Percentiles rank a stretch among this genome's conserved stretches.
Evolutionary conservation across 1,140 invertebrate species (phyloP).

Genomic region (Oncopodura yosiiana): DNA sequence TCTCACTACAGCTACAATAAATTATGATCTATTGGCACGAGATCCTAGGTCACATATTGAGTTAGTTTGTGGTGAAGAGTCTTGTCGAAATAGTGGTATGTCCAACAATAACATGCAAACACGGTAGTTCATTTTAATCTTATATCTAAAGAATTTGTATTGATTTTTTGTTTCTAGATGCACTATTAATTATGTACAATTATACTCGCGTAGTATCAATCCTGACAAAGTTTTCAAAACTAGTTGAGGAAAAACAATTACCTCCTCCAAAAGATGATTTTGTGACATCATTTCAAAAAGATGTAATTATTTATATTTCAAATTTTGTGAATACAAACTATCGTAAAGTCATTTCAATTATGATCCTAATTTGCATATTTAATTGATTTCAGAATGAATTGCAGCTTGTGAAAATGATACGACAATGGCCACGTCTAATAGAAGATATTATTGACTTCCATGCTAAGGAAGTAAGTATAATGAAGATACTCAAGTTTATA

Average conservation of each 20-base stretch:
- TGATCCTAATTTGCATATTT: not conserved
- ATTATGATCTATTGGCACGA: slow-evolving; percentile 13
- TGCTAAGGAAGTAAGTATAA: slow-evolving; percentile 1
- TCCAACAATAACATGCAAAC: too few species aligned
- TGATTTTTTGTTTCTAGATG: not conserved
- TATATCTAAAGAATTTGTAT: too few species aligned
- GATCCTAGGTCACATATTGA: not conserved
- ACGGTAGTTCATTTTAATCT: too few species aligned
- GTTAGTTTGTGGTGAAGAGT: not conserved
- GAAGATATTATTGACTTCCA: slow-evolving; percentile 8
- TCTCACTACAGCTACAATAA: slow-evolving; percentile 7
- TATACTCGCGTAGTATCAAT: slow-evolving; percentile 11
- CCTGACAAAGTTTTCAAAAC: not conserved
- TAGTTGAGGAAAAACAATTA: not conserved
- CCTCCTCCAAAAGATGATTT: too few species aligned
- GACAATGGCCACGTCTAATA: slow-evolving; percentile 11
- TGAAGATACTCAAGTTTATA: not conserved
- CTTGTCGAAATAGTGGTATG: too few species aligned
- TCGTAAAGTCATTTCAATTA: not conserved
- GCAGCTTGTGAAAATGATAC: not conserved
- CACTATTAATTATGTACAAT: slow-evolving; percentile 13
- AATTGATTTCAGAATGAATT: slow-evolving; percentile 3
- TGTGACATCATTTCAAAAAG: not conserved
- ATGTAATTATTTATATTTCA: not conserved
- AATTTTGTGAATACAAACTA: not conserved